These are phyloP conservation scores for Amblyopsis rosae DNA, from an alignment of 2,113 vertebrate genomes.

Conservation along the genomic window DNA sequence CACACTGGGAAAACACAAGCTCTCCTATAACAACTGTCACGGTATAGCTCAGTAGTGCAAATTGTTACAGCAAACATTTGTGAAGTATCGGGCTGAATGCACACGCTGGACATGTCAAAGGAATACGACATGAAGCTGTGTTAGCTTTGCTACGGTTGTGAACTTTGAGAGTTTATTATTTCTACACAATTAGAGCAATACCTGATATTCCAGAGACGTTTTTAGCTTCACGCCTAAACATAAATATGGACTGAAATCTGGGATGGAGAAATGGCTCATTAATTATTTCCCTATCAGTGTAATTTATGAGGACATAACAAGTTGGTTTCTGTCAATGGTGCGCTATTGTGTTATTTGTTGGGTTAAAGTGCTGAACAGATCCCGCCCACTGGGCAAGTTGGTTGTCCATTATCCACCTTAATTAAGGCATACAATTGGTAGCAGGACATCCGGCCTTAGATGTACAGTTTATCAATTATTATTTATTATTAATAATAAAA, in stretches of 20 bases:
- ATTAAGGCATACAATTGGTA: no score
- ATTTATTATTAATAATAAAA: no score
- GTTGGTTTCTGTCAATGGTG: background rate
- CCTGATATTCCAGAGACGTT: constrained; percentile 28
- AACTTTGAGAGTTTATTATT: constrained; percentile 55
- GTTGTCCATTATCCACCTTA: background rate
- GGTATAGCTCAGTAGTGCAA: constrained; percentile 35
- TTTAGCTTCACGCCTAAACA: constrained; percentile 23
- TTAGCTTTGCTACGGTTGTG: constrained; percentile 37
- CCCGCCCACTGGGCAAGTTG: background rate
- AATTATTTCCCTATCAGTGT: constrained; percentile 43
- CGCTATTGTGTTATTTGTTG: background rate
- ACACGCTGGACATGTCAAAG: constrained; percentile 32
- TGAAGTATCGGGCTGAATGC: constrained; percentile 17
- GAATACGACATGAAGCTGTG: background rate
- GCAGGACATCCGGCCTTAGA: no score
- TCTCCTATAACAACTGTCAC: constrained; percentile 29
- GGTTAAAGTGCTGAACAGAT: background rate
- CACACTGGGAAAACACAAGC: constrained; percentile 42
- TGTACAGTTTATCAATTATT: no score
- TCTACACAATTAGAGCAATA: constrained; percentile 48
- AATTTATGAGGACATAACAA: constrained; percentile 11
- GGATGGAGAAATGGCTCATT: constrained; percentile 20
- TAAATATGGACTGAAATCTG: constrained; percentile 3
- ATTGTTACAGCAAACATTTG: constrained; percentile 50